Evolutionary conservation across 2,113 vertebrate species (phyloP).

Genomic region (Ciconia boyciana): DNA sequence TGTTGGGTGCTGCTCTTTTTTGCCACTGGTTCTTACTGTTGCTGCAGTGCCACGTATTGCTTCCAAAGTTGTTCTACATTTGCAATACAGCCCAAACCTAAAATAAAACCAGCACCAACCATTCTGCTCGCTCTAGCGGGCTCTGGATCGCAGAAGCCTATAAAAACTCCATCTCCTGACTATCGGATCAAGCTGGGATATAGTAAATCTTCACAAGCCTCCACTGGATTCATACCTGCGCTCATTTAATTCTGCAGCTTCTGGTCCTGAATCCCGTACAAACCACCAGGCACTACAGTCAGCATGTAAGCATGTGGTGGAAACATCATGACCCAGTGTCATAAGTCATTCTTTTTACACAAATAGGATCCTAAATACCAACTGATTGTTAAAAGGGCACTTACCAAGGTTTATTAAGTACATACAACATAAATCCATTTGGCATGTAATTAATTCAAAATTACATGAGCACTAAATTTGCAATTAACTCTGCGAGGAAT

Average conservation of each 20-base stretch:
- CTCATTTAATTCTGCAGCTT: background rate
- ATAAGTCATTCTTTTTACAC: conserved; percentile 68
- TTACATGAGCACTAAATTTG: conserved; percentile 81
- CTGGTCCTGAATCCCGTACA: background rate
- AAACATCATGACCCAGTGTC: background rate
- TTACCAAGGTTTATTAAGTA: conserved; percentile 82
- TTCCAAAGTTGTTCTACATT: background rate
- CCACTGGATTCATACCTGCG: background rate
- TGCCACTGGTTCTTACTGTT: background rate
- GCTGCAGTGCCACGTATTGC: background rate
- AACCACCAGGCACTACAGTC: background rate
- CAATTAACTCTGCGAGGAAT: conserved; percentile 79
- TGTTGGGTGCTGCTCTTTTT: background rate
- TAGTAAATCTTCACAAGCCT: background rate
- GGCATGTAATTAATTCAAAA: conserved; percentile 86
- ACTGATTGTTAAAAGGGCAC: conserved; percentile 79
- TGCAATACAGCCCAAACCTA: background rate
- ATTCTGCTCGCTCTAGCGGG: background rate
- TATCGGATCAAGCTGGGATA: background rate
- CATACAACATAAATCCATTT: conserved; percentile 84
- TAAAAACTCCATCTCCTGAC: background rate
- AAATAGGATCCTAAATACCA: conserved; percentile 77
- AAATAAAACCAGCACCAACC: background rate
- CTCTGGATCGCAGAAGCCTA: background rate
- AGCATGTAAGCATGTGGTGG: background rate